Percentiles rank a stretch among this genome's conserved stretches.
These are phyloP conservation scores for Pardosa pseudoannulata DNA, from an alignment of 2,888 invertebrate species.

Conservation along the genomic window DNA sequence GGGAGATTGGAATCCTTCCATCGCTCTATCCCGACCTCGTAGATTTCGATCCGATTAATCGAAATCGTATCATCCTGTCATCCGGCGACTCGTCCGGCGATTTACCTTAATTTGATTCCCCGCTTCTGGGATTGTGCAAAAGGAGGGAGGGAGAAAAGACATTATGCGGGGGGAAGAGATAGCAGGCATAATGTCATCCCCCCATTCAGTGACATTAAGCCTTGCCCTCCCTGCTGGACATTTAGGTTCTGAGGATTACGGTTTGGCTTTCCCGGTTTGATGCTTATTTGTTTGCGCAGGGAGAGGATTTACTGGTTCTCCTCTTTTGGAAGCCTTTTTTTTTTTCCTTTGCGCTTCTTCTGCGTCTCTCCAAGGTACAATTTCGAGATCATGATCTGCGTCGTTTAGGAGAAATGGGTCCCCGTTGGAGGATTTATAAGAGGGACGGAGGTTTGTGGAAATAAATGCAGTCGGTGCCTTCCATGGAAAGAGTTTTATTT, in stretches of 20 bases:
- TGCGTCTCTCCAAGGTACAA: conserved; percentile 5
- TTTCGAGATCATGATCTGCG: conserved; percentile 48
- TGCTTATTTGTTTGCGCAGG: conserved; percentile 8
- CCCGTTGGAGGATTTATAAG: background rate
- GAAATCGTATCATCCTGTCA: conserved; percentile 71
- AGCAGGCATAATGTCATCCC: background rate
- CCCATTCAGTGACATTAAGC: conserved; percentile 7
- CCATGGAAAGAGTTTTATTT: conserved; percentile 6
- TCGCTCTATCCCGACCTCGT: conserved; percentile 24
- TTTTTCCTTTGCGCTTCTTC: background rate
- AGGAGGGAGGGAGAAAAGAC: background rate
- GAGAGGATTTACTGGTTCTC: conserved; percentile 1
- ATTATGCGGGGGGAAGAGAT: background rate
- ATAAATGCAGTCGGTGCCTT: conserved; percentile 13
- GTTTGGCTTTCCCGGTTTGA: conserved; percentile 17
- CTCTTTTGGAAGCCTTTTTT: background rate
- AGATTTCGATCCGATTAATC: conserved; percentile 71
- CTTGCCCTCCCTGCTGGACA: conserved; percentile 17
- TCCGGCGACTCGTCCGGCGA: conserved; percentile 52
- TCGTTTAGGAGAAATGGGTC: conserved; percentile 18
- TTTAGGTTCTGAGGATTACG: conserved; percentile 13
- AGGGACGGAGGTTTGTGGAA: background rate
- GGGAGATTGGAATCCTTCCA: conserved; percentile 49
- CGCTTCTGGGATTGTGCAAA: background rate
- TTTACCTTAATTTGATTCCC: conserved; percentile 71